Percentiles rank a stretch among this genome's conserved stretches.
These are phyloP conservation scores for Whitmania pigra DNA, from an alignment of 1,140 invertebrate species.

Conservation along the genomic window DNA sequence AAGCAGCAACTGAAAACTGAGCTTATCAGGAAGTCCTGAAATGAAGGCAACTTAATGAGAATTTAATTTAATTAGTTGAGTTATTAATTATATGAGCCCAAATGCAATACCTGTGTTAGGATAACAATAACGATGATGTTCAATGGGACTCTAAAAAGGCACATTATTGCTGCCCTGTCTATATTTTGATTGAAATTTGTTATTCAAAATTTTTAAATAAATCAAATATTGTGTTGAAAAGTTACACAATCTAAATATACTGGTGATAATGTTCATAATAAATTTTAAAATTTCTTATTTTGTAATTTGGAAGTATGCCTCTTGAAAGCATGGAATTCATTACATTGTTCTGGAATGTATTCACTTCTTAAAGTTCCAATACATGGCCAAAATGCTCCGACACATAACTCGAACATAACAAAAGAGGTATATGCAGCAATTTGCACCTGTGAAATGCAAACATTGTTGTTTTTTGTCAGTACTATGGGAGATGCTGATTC, in stretches of 20 bases:
- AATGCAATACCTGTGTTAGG: conserved; percentile 33
- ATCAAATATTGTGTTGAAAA: background rate
- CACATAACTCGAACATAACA: conserved; percentile 52
- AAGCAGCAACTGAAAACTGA: too few species aligned
- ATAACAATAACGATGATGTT: conserved; percentile 41
- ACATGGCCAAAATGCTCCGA: conserved; percentile 45
- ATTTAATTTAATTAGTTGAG: too few species aligned
- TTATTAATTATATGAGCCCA: too few species aligned
- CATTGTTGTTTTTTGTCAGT: background rate
- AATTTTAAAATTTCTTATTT: background rate
- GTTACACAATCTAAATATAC: background rate
- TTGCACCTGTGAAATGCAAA: conserved; percentile 32
- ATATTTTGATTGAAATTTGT: conserved; percentile 11
- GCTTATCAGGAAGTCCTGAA: too few species aligned
- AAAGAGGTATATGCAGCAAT: conserved; percentile 50
- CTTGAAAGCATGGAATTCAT: conserved; percentile 24
- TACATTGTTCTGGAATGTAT: conserved; percentile 52
- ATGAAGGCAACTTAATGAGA: too few species aligned
- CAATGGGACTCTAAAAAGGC: conserved; percentile 40
- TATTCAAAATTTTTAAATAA: background rate
- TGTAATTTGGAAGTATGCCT: background rate
- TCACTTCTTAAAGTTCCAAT: conserved; percentile 52
- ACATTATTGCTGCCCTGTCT: conserved; percentile 42
- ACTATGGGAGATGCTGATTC: too few species aligned
- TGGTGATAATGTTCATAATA: background rate